Percentiles rank a stretch among this genome's conserved stretches.
Conservation (phyloP, 2,888 invertebrate genomes). For the Pristionchus entomophagus region DNA sequence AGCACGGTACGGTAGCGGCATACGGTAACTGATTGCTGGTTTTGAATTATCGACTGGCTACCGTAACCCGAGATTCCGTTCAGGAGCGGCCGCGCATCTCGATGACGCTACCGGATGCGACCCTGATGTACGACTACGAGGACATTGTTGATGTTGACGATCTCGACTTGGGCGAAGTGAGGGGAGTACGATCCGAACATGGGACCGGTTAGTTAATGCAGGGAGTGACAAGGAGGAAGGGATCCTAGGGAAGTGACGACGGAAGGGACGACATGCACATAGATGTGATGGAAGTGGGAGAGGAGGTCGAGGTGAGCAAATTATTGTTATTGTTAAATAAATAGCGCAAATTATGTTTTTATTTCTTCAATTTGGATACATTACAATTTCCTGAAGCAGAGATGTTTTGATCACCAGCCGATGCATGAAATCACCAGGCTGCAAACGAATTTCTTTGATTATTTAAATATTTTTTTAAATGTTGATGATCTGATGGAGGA, state of each 20-base stretch:
- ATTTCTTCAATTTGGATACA: no score
- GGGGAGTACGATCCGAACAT: neutral
- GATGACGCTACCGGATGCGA: slow-evolving; percentile 20
- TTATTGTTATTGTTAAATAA: no score
- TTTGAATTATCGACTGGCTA: neutral
- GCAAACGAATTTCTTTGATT: no score
- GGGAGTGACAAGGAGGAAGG: no score
- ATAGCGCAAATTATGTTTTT: no score
- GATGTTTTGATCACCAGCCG: no score
- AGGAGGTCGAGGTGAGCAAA: slow-evolving; percentile 48
- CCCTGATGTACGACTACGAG: slow-evolving; percentile 38
- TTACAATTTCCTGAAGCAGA: no score
- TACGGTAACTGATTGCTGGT: neutral
- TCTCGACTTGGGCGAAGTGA: slow-evolving; percentile 5
- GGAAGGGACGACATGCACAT: slow-evolving; percentile 40
- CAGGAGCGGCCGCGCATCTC: slow-evolving; percentile 45
- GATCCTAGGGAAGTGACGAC: no score
- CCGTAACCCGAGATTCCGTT: neutral
- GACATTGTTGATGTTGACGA: slow-evolving; percentile 44
- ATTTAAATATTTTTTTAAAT: neutral
- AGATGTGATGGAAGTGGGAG: slow-evolving; percentile 47
- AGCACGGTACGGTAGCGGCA: neutral
- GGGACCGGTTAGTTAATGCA: slow-evolving; percentile 11
- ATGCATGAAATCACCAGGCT: no score
- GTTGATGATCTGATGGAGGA: slow-evolving; percentile 45